Base-by-base conservation (phyloP, 2,797 vertebrate species). In the Falco novaeseelandiae region DNA sequence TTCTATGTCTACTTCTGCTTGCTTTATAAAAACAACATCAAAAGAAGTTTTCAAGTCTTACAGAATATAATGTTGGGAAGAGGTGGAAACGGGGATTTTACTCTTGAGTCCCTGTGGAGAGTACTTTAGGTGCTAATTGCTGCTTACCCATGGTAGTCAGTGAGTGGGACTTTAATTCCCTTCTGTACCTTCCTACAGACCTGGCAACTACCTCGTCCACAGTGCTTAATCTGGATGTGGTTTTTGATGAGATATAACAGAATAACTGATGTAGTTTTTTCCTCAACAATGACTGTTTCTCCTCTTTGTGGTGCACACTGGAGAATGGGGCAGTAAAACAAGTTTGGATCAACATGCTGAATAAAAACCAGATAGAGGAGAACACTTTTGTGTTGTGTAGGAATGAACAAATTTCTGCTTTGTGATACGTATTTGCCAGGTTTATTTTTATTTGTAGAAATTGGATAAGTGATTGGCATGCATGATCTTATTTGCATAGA, bases 71-170 rank as follows among this genome's bases (percentile, higher is more conserved):
- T 74, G 25, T 17, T 51, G 55, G 44, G 81, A 88, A 38, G 40
- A 77, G 14, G 10, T 40, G 36, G 19, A 87, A 78, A 78, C 84
- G 15, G 36, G 55, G 34, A 8, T 27, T 42, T 90, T 62, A 20
- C 7, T 87, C 27, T 58, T 49, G 8, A 38, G 76, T 42, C 16
- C 4, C 1, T 15, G 4, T n/a, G 38, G 58, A 69, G n/a, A 38
- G 15, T 44, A 5, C 36, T 19, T 12, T 27, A 30, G 30, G 55
- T 80, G 20, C 40, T 72, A 6, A 42, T 25, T 34, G 26, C 36
- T 63, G 36, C 63, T 54, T 73, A 51, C 0, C 7, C 0, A 0
- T 58, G n/a, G 23, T 58, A 70, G 38, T 77, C 42, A 54, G 20
- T 55, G 73, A 21, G 12, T 29, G n/a, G 44, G 16, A 46, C 15